Conservation (phyloP, 30 jellyfish, hydroid and myxozoan species). For the Turritopsis dohrnii region DNA sequence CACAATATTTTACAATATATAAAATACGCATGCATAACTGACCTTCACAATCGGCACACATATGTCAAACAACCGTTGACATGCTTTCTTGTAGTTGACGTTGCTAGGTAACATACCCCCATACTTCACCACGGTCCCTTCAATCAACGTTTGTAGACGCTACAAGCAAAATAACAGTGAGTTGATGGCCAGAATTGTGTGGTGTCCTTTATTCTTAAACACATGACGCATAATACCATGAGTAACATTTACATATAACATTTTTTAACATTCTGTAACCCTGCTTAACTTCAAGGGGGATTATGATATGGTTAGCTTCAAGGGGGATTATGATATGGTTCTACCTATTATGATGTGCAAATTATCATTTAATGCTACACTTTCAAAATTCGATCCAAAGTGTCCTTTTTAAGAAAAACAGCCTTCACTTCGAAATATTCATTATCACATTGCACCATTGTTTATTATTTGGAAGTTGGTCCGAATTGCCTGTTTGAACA, state of each 20-base stretch:
- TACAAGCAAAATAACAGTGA: background rate
- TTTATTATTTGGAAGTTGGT: background rate
- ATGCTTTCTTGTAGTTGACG: background rate
- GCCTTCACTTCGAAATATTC: background rate
- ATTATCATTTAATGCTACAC: too few relatives aligned
- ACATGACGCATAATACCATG: background rate
- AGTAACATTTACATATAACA: too few relatives aligned
- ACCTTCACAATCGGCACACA: slow-evolving; percentile 17
- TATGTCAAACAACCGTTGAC: slow-evolving; percentile 11
- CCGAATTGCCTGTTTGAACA: background rate
- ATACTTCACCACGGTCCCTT: slow-evolving; percentile 33
- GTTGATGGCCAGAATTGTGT: background rate
- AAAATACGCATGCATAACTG: background rate
- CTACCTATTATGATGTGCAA: too few relatives aligned
- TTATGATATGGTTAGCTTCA: too few relatives aligned
- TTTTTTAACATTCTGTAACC: too few relatives aligned
- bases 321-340: too few relatives aligned
- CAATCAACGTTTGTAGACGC: slow-evolving; percentile 35
- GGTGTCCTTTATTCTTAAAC: background rate
- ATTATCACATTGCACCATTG: background rate
- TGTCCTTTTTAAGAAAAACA: too few relatives aligned
- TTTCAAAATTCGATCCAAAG: too few relatives aligned
- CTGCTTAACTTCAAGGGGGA: too few relatives aligned
- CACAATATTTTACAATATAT: too few relatives aligned
- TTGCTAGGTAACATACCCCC: slow-evolving; percentile 14